These are phyloP conservation scores for Psylliodes chrysocephalus DNA, from an alignment of 2,888 invertebrate genomes.

Conservation along the genomic window DNA sequence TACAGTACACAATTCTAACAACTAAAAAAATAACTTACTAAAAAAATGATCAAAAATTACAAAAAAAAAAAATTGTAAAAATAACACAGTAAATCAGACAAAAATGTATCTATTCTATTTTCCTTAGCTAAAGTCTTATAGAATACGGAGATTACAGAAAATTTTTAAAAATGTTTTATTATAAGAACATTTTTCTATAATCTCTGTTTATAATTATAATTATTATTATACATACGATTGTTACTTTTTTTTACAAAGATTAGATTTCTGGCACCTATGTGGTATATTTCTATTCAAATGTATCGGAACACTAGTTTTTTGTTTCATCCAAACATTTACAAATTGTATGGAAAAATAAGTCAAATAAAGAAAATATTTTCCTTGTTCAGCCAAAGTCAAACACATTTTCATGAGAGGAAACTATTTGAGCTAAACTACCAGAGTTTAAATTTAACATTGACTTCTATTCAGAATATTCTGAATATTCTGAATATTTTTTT, in stretches of 20 bases:
- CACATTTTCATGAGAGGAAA: too few species aligned
- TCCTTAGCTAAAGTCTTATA: slow-evolving; percentile 51
- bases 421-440: too few species aligned
- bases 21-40: slow-evolving; percentile 39
- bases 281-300: slow-evolving; percentile 50
- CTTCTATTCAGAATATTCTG: too few species aligned
- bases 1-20: slow-evolving; percentile 40
- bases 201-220: slow-evolving; percentile 44
- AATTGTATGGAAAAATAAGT: too few species aligned
- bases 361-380: too few species aligned
- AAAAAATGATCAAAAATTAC: slow-evolving; percentile 31
- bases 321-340: slow-evolving; percentile 8
- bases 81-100: slow-evolving; percentile 48
- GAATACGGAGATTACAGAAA: slow-evolving; percentile 44
- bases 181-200: slow-evolving; percentile 42
- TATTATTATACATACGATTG: slow-evolving; percentile 52
- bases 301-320: slow-evolving; percentile 25
- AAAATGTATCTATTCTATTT: slow-evolving; percentile 41
- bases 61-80: slow-evolving; percentile 39
- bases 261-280: slow-evolving; percentile 52
- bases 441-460: too few species aligned
- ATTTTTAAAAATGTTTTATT: slow-evolving; percentile 41
- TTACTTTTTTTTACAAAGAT: slow-evolving; percentile 52
- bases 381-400: too few species aligned
- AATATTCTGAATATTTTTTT: too few species aligned